These are phyloP conservation scores for Hemicordylus capensis DNA, from an alignment of 2,113 vertebrate species.

Conservation along the genomic window DNA sequence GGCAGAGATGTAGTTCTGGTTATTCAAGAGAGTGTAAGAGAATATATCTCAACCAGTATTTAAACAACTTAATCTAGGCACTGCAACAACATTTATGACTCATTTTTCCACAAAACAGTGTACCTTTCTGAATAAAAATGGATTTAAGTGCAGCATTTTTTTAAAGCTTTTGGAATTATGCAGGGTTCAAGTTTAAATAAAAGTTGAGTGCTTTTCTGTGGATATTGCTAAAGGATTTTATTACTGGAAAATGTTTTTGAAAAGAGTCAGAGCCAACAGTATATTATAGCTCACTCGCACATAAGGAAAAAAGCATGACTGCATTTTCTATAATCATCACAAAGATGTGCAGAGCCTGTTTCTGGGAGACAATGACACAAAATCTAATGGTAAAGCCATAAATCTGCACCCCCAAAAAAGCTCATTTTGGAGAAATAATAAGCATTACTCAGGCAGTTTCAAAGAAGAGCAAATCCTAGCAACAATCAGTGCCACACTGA, in stretches of 20 bases:
- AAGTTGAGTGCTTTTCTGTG: conserved; percentile 10
- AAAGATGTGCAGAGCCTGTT: conserved; percentile 25
- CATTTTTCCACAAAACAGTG: conserved; percentile 42
- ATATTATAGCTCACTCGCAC: background rate
- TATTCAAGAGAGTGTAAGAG: conserved; percentile 50
- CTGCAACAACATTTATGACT: conserved; percentile 50
- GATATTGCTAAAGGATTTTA: conserved; percentile 17
- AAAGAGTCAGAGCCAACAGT: conserved; percentile 32
- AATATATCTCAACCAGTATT: conserved; percentile 53
- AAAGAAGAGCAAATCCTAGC: conserved; percentile 44
- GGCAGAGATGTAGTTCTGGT: conserved; percentile 46
- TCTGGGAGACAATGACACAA: conserved; percentile 7
- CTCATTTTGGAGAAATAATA: conserved; percentile 54
- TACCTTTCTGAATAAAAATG: conserved; percentile 45
- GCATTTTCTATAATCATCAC: conserved; percentile 18
- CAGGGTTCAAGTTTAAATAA: conserved; percentile 11
- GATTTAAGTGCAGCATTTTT: conserved; percentile 25
- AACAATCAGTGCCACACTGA: conserved; percentile 33
- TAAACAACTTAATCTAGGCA: conserved; percentile 56
- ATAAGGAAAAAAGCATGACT: background rate
- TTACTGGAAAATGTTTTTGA: conserved; percentile 35
- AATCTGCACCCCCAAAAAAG: conserved; percentile 4
- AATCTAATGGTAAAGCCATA: conserved; percentile 26
- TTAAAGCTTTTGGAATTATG: conserved; percentile 32
- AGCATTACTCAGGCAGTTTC: conserved; percentile 51